phyloP scores from a whole-genome alignment of 2,113 vertebrate species.

The Xenus cinereus region DNA sequence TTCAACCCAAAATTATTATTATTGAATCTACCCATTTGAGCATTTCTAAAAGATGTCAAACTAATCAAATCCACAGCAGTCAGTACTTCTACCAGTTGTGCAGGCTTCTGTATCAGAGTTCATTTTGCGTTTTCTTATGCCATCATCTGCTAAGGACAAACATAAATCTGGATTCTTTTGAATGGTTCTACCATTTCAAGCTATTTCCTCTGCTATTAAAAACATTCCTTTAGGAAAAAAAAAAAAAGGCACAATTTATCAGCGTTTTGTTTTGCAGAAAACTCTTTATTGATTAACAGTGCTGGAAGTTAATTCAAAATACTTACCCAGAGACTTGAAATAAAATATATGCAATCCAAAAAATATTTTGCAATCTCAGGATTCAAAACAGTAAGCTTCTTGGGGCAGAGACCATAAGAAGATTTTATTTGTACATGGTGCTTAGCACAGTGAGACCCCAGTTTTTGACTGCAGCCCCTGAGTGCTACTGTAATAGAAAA shows the following conservation, averaged over 20 bases:
- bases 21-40: not conserved
- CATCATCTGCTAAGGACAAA: not conserved
- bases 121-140: not conserved
- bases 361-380: not conserved
- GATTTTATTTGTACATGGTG: conserved; percentile 33
- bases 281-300: not conserved
- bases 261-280: not conserved
- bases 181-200: not conserved
- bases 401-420: not conserved
- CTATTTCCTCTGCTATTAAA: not conserved
- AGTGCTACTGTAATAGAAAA: conserved; percentile 51
- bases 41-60: not conserved
- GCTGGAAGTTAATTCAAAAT: not conserved
- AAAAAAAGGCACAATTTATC: not conserved
- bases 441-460: conserved; percentile 26
- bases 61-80: not conserved
- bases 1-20: not conserved
- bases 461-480: conserved; percentile 22
- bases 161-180: not conserved
- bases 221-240: not conserved
- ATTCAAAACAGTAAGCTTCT: conserved; percentile 31
- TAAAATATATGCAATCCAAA: not conserved
- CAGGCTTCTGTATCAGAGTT: not conserved
- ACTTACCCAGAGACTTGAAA: not conserved
- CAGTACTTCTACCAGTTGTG: not conserved